Evolutionary conservation across 2,113 vertebrate species (phyloP).

Genomic region (Gila orcuttii): DNA sequence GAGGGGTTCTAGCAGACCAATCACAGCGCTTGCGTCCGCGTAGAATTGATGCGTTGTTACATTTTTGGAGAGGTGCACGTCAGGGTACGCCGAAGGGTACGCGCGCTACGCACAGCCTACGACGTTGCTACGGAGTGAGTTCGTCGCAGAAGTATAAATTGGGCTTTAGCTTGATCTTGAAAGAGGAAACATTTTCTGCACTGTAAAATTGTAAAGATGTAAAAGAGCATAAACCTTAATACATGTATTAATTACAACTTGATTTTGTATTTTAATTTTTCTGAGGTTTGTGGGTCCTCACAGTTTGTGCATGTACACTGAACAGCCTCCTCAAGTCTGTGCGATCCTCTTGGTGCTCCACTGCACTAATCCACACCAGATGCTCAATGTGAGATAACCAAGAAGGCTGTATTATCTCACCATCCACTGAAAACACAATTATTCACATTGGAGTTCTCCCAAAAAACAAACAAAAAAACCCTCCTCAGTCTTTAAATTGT

Average conservation of each 20-base stretch:
- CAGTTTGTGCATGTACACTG: conserved; percentile 20
- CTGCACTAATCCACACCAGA: conserved; percentile 45
- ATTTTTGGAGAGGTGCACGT: too few relatives aligned
- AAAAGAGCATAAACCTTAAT: neutral
- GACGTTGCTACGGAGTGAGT: too few relatives aligned
- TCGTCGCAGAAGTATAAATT: too few relatives aligned
- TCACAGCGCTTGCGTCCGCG: too few relatives aligned
- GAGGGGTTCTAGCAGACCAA: too few relatives aligned
- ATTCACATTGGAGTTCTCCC: conserved; percentile 20
- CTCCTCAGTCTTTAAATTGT: conserved; percentile 74
- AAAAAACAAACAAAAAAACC: neutral
- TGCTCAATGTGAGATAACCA: conserved; percentile 41
- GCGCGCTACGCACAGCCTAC: too few relatives aligned
- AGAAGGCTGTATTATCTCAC: neutral
- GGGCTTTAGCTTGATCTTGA: neutral
- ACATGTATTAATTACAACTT: neutral
- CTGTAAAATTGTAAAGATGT: neutral
- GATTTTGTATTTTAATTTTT: neutral
- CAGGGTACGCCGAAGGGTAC: too few relatives aligned
- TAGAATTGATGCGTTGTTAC: too few relatives aligned
- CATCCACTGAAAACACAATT: neutral
- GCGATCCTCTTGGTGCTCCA: conserved; percentile 38
- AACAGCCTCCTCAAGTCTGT: conserved; percentile 6
- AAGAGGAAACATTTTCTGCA: neutral
- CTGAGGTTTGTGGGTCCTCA: conserved; percentile 24